Evolutionary conservation across 2,888 invertebrate genomes (phyloP), one percentile per base, ranked within the genome.

Genomic region (Ephialtes manifestator): DNA sequence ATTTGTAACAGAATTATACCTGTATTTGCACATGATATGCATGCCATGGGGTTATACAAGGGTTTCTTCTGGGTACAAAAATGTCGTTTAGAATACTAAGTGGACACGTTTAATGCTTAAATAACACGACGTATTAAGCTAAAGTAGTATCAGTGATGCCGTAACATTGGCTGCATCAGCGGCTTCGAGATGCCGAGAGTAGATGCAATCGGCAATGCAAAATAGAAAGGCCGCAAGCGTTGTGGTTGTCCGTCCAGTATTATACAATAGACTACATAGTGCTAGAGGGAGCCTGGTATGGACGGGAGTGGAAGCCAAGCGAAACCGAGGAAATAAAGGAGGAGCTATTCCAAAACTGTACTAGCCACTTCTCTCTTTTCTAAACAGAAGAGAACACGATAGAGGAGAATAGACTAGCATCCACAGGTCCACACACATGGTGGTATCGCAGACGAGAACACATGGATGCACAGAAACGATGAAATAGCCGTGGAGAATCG

Each of bases 191-290:
- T 80, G 84, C 74, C 85, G 86, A 81, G 81, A 86, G 10, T 20
- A 90, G 89, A 90, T 90, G 89, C 88, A 87, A 90, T 90, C 89
- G 87, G 84, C 87, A 88, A 90, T 91, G 89, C 91, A 89, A 90
- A 91, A 90, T 90, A 89, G 89, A 86, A 81, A 86, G 81, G 87
- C 88, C 84, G 35, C 75, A 51, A 51, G 60, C 63, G 4, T 15
- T 15, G 20, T 58, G 31, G 48, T 35, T n/a, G 35, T 48, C 35
- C 53, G 35, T 35, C 20, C 35, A 35, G 51, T 51, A 76, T 20
- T 20, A 48, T 2, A 39, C 7, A 48, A 48, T 31, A 48, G 24
- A 58, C 18, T 24, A 13, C 51, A 20, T 58, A 15, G 63, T 2
- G 31, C 8, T 46, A 5, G 63, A 13, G 10, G n/a, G 46, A 31